Conservation (phyloP, 2,888 invertebrate species). For the Drosophila rellima region DNA sequence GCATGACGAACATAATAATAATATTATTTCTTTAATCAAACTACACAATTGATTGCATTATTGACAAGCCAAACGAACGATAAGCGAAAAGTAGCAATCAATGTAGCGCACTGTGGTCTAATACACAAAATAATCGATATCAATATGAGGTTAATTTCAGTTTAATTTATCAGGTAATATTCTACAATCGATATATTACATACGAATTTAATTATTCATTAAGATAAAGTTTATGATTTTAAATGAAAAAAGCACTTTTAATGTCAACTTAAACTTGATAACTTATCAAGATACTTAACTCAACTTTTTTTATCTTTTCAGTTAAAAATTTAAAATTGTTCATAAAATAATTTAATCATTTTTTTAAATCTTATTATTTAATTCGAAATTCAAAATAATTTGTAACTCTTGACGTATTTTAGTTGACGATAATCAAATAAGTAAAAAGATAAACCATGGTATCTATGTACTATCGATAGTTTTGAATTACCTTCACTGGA, state of each 20-base stretch:
- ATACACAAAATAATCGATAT: conserved; percentile 15
- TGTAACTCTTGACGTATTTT: no score
- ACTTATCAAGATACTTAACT: no score
- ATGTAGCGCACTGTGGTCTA: conserved; percentile 36
- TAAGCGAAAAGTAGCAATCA: conserved; percentile 33
- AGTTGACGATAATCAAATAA: neutral
- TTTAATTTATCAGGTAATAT: no score
- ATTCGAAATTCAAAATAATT: no score
- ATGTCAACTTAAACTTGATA: no score
- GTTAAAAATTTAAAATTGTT: no score
- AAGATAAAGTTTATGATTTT: no score
- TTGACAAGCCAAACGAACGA: conserved; percentile 60
- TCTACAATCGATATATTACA: neutral
- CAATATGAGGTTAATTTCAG: neutral
- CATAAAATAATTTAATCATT: no score
- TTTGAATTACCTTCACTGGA: neutral
- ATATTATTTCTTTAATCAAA: conserved; percentile 64
- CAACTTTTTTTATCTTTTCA: no score
- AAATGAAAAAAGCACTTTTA: no score
- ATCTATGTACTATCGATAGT: neutral
- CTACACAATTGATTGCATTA: conserved; percentile 67
- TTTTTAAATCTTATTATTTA: neutral
- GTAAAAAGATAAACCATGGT: no score
- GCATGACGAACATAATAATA: conserved; percentile 46
- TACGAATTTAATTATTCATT: neutral